Percentiles rank a stretch among this genome's conserved stretches.
These are phyloP conservation scores for Drosophila kanapiae DNA, from an alignment of 1,140 invertebrate genomes.

Conservation along the genomic window DNA sequence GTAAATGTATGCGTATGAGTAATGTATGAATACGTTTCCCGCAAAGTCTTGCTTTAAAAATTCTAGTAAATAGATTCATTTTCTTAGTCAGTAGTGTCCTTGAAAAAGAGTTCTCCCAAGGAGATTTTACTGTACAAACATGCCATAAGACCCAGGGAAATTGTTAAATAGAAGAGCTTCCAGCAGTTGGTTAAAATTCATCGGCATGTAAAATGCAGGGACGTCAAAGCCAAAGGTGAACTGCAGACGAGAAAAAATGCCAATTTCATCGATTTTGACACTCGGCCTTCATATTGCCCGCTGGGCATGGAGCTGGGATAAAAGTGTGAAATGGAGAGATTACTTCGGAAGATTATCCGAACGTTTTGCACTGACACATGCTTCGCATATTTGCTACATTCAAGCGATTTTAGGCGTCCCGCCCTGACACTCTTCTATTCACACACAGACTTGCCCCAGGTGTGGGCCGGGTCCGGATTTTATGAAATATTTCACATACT, in stretches of 20 bases:
- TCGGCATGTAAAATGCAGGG: slow-evolving; percentile 4
- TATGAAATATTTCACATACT: slow-evolving; percentile 12
- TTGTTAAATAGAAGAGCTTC: slow-evolving; percentile 1
- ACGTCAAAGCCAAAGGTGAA: neutral
- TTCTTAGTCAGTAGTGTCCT: no score
- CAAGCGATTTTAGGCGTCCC: slow-evolving; percentile 11
- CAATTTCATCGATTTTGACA: slow-evolving; percentile 61
- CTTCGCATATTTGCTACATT: slow-evolving; percentile 50
- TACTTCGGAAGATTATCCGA: slow-evolving; percentile 5
- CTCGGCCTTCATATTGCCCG: slow-evolving; percentile 4
- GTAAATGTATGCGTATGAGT: neutral
- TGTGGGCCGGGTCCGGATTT: neutral
- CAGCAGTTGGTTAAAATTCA: neutral
- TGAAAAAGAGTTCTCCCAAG: neutral
- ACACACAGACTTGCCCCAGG: slow-evolving; percentile 1
- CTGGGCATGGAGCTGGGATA: neutral
- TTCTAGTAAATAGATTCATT: neutral
- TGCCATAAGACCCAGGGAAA: neutral
- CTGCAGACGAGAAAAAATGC: slow-evolving; percentile 25
- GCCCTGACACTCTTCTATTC: slow-evolving; percentile 1
- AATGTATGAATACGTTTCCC: neutral
- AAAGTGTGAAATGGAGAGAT: neutral
- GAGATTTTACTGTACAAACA: neutral
- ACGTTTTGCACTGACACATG: slow-evolving; percentile 37
- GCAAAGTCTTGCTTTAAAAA: neutral